Evolutionary conservation across 2,797 vertebrate species (phyloP), one percentile per base, ranked within the genome.

Genomic region (Microchirus variegatus): DNA sequence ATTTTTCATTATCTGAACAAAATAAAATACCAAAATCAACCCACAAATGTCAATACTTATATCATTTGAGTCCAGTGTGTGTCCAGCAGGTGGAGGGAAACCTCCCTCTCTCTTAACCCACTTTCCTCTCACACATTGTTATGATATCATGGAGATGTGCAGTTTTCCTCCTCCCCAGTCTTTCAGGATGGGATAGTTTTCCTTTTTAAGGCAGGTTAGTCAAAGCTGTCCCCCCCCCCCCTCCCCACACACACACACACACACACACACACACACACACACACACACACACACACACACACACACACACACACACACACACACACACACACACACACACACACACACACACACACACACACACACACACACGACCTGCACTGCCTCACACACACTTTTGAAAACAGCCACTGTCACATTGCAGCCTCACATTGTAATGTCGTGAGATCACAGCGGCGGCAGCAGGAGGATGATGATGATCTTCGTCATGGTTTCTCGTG

Each of bases 141-240:
- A 50, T 69, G 52, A 69, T 51, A 66, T 79, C 58, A 59, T 68
- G 81, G 68, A 46, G 43, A 43, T 46, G 70, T 70, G 52, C 36
- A 48, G 38, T 55, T 65, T 55, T 53, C 14, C 14, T 9, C 63
- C 43, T 31, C 49, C 49, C 63, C 47, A 37, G 16, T 11, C 45
- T 50, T 46, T 19, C 43, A 15, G 60, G 68, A 56, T 15, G 74
- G 72, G 82, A 89, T 90, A 83, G 72, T 82, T 92, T 91, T 90
- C 91, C 92, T 92, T 93, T 90, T 91, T 82, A 87, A 87, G 91
- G 84, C 89, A 90, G 82, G 76, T 80, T 67, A 11, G 68, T 53
- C 14, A 26, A 59, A 77, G 70, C 75, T 49, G 58, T 14, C 22
- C 37, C 59, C 31, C 42, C 38, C n/a, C 13, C 10, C 42, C 9